A percentile compares a stretch with the other conserved stretches of the same genome.
Evolutionary conservation across 1,140 invertebrate species (phyloP).

Genomic region (Parapsyche elsis): DNA sequence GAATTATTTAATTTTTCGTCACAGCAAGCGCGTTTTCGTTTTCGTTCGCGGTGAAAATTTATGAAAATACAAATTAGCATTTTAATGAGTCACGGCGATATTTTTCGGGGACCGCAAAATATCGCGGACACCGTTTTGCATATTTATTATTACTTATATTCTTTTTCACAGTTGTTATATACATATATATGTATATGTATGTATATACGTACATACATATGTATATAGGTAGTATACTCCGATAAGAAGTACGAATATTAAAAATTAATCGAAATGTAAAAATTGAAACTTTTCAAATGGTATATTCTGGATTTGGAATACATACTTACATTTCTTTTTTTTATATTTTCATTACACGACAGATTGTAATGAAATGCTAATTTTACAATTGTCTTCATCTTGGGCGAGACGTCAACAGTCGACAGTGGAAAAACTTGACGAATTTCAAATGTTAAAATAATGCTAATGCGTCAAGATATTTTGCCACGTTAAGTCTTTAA

Average conservation of each 20-base stretch:
- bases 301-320: too few species aligned
- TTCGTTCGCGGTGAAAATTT: conserved; percentile 17
- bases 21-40: not conserved
- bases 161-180: not conserved
- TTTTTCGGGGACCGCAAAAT: conserved; percentile 11
- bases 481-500: too few species aligned
- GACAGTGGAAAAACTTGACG: too few species aligned
- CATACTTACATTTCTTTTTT: too few species aligned
- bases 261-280: too few species aligned
- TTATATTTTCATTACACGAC: not conserved
- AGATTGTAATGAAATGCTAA: not conserved
- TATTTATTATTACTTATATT: not conserved
- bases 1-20: conserved; percentile 18
- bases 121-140: conserved; percentile 20
- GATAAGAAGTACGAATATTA: too few species aligned
- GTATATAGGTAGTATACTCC: not conserved
- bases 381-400: not conserved
- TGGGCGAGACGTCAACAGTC: too few species aligned
- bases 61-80: conserved; percentile 42
- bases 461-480: too few species aligned
- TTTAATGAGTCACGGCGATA: conserved; percentile 24
- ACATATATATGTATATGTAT: not conserved
- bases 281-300: too few species aligned
- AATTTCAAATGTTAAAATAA: too few species aligned
- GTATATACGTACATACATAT: not conserved